phyloP scores from a whole-genome alignment of 1,140 invertebrate genomes.

The Listronotus bonariensis region DNA sequence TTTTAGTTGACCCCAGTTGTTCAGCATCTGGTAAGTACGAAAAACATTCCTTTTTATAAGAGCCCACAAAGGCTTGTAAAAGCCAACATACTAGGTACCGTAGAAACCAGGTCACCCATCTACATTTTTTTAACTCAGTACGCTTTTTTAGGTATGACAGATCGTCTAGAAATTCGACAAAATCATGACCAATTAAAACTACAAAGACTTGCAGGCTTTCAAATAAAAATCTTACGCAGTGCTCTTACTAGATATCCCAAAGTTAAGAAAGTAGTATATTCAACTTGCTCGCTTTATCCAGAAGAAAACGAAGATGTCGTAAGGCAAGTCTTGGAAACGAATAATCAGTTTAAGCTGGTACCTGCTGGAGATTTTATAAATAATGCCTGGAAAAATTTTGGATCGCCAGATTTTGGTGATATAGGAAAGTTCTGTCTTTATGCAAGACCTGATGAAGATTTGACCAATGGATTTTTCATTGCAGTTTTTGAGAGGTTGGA shows the following conservation, averaged over 20 bases:
- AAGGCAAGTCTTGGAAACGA: slow-evolving; percentile 63
- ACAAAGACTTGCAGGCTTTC: slow-evolving; percentile 75
- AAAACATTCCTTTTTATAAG: not conserved
- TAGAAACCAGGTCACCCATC: too few relatives aligned
- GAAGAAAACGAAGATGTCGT: slow-evolving; percentile 95
- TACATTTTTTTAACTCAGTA: too few relatives aligned
- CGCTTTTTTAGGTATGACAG: slow-evolving; percentile 46
- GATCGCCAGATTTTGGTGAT: slow-evolving; percentile 64
- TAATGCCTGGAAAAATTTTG: slow-evolving; percentile 70
- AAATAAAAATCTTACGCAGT: slow-evolving; percentile 82
- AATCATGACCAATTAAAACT: slow-evolving; percentile 61
- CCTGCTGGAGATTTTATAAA: slow-evolving; percentile 63
- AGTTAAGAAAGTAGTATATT: slow-evolving; percentile 88
- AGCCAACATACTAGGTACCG: too few relatives aligned
- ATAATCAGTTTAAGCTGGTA: slow-evolving; percentile 67
- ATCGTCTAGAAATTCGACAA: slow-evolving; percentile 58
- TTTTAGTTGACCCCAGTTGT: slow-evolving; percentile 94
- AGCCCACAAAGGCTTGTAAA: too few relatives aligned
- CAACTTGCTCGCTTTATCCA: slow-evolving; percentile 88
- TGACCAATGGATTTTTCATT: slow-evolving; percentile 93
- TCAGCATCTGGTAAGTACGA: slow-evolving; percentile 82
- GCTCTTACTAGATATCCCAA: slow-evolving; percentile 82
- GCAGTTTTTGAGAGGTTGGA: slow-evolving; percentile 77
- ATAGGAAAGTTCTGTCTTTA: slow-evolving; percentile 79
- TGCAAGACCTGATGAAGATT: slow-evolving; percentile 71